Conservation (phyloP, 2,113 vertebrate genomes). For the Emydocephalus ijimae region DNA sequence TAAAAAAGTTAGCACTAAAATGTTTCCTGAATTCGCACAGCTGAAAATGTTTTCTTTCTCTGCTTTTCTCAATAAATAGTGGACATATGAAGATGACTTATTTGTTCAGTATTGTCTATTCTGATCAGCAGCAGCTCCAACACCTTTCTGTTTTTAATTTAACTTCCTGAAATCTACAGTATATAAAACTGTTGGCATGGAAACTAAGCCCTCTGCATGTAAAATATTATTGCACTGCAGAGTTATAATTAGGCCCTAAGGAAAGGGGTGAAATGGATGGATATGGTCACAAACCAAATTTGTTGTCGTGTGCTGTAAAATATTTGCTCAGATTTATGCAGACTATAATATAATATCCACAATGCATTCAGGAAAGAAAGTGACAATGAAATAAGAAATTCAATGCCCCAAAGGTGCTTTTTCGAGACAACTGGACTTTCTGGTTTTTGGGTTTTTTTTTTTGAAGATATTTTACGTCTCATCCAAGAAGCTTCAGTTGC, state of each 20-base stretch:
- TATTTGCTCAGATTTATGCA: background rate
- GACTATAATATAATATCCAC: background rate
- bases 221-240: background rate
- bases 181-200: background rate
- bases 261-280: background rate
- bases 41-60: background rate
- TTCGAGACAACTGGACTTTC: too few relatives aligned
- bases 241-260: background rate
- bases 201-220: background rate
- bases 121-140: background rate
- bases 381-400: background rate
- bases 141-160: background rate
- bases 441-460: too few relatives aligned
- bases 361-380: background rate
- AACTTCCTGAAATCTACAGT: background rate
- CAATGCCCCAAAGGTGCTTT: background rate
- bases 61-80: background rate
- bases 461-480: too few relatives aligned
- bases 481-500: too few relatives aligned
- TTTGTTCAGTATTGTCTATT: background rate
- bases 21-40: background rate
- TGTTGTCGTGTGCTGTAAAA: background rate
- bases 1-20: slow-evolving; percentile 8
- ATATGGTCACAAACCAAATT: background rate
- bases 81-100: background rate